These are phyloP conservation scores for Oligia strigilis DNA, from an alignment of 2,888 invertebrate species.

Conservation along the genomic window DNA sequence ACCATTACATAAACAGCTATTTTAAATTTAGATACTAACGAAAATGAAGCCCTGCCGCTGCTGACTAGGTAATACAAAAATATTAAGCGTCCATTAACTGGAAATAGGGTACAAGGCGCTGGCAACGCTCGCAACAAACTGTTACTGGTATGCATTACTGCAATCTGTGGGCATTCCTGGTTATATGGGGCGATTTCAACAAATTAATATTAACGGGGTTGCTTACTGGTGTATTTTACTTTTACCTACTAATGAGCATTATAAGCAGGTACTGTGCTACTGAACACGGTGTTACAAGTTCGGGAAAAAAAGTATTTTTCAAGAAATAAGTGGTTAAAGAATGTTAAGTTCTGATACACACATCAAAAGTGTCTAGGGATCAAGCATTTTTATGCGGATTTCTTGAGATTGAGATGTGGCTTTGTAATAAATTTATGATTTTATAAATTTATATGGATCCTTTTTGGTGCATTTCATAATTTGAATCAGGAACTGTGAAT, in stretches of 20 bases:
- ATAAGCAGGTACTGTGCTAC: no score
- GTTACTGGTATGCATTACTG: constrained; percentile 49
- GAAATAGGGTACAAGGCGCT: constrained; percentile 46
- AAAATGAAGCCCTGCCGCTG: not conserved
- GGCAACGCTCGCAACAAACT: constrained; percentile 54
- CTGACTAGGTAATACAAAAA: constrained; percentile 36
- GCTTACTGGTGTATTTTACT: not conserved
- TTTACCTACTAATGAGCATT: not conserved
- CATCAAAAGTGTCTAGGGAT: no score
- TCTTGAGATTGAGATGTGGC: no score
- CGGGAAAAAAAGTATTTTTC: not conserved
- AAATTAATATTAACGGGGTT: constrained; percentile 34
- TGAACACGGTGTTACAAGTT: not conserved
- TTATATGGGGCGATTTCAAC: constrained; percentile 32
- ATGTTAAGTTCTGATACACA: not conserved
- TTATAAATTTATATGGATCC: no score
- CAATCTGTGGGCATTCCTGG: constrained; percentile 42
- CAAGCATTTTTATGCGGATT: no score
- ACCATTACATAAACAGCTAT: not conserved
- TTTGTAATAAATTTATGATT: no score
- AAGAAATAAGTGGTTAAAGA: not conserved
- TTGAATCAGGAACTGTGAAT: no score
- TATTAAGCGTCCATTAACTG: constrained; percentile 30
- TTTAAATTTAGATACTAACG: not conserved
- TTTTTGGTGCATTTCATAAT: no score